Evolutionary conservation across 1,140 invertebrate genomes (phyloP).

Genomic region (Gryllus bimaculatus): DNA sequence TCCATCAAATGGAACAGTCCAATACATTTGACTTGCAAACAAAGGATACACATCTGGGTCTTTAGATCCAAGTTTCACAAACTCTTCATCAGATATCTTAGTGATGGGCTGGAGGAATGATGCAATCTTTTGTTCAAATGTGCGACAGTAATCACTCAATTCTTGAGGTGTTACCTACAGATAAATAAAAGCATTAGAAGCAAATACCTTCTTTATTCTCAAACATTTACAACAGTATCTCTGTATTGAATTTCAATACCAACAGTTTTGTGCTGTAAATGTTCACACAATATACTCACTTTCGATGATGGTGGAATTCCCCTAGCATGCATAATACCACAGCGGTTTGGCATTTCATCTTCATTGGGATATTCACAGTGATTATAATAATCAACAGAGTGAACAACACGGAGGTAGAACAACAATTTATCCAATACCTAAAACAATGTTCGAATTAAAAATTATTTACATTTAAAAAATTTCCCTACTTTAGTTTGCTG

Average conservation of each 20-base stretch:
- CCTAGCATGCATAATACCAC: conserved; percentile 95
- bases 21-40: conserved; percentile 24
- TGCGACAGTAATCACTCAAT: conserved; percentile 65
- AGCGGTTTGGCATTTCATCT: conserved; percentile 99
- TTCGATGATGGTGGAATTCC: conserved; percentile 73
- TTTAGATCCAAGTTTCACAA: conserved; percentile 78
- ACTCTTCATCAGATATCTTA: conserved; percentile 67
- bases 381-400: conserved; percentile 98
- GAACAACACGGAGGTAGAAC: conserved; percentile 90
- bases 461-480: background rate
- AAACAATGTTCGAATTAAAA: background rate
- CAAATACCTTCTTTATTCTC: too few species aligned
- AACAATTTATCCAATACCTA: conserved; percentile 74
- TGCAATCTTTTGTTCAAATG: conserved; percentile 79
- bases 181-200: conserved; percentile 15
- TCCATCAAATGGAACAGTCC: background rate
- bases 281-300: conserved; percentile 37
- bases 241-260: too few species aligned
- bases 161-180: conserved; percentile 48
- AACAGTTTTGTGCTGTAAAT: background rate
- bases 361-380: conserved; percentile 98
- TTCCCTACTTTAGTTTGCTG: background rate
- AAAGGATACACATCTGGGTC: conserved; percentile 58
- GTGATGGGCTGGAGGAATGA: conserved; percentile 67
- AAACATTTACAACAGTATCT: too few species aligned